Evolutionary conservation across 1,140 invertebrate genomes (phyloP).

Genomic region (Globodera ellingtonae): DNA sequence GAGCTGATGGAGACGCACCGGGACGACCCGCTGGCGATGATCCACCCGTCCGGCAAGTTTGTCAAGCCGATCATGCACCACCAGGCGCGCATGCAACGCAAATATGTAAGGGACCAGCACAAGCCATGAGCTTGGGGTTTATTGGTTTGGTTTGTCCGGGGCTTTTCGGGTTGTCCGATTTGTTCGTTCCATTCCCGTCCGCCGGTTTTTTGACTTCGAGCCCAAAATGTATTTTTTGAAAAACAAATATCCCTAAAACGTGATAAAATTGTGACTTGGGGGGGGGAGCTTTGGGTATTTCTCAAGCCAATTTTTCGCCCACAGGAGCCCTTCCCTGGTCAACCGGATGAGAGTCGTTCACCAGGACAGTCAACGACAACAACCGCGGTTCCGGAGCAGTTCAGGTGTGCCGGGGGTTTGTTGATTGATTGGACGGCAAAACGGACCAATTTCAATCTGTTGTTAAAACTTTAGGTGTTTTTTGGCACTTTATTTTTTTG

Average conservation of each 20-base stretch:
- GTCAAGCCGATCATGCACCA: slow-evolving; percentile 87
- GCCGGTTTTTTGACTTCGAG: no score
- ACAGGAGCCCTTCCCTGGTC: slow-evolving; percentile 27
- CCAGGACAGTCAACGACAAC: neutral
- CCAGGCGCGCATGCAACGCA: slow-evolving; percentile 71
- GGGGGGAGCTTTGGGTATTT: neutral
- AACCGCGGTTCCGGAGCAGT: slow-evolving; percentile 76
- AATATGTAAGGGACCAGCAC: neutral
- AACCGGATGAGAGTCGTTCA: slow-evolving; percentile 12
- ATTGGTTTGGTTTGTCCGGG: no score
- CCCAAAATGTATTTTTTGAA: no score
- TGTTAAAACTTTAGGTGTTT: no score
- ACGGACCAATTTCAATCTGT: no score
- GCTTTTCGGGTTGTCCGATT: no score
- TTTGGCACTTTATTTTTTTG: no score
- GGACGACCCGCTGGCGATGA: slow-evolving; percentile 84
- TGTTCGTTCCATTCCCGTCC: no score
- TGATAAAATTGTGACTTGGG: no score
- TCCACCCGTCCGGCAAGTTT: slow-evolving; percentile 85
- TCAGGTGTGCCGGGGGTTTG: slow-evolving; percentile 72
- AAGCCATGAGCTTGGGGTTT: neutral
- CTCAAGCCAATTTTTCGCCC: neutral
- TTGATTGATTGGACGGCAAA: no score
- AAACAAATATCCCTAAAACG: no score
- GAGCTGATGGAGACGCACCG: slow-evolving; percentile 87